Evolutionary conservation across 2,113 vertebrate species (phyloP).

Genomic region (Thalassarche chlororhynchos): DNA sequence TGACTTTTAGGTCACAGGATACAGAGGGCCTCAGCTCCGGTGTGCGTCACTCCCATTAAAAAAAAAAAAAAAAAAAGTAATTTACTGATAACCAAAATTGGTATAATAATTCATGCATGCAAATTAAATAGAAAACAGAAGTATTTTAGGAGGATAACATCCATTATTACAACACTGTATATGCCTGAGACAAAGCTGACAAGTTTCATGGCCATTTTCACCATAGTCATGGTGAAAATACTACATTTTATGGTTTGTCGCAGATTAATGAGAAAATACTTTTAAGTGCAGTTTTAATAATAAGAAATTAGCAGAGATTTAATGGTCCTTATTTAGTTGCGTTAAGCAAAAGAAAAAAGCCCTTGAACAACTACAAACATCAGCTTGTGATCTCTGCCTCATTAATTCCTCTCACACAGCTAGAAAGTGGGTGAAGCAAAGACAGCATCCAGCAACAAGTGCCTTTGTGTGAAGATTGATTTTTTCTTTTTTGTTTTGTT

Average conservation of each 20-base stretch:
- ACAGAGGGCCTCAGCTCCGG: not conserved
- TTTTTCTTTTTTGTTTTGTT: not conserved
- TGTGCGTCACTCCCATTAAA: not conserved
- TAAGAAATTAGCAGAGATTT: slow-evolving; percentile 48
- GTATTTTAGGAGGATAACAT: not conserved
- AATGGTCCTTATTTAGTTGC: not conserved
- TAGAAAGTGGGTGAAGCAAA: slow-evolving; percentile 32
- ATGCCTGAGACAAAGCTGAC: not conserved
- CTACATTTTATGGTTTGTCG: slow-evolving; percentile 34
- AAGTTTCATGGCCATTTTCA: slow-evolving; percentile 19
- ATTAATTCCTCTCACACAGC: slow-evolving; percentile 60
- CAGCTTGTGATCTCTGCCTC: slow-evolving; percentile 35
- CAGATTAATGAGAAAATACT: slow-evolving; percentile 60
- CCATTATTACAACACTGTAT: not conserved
- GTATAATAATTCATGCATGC: not conserved
- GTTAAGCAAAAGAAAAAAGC: slow-evolving; percentile 6
- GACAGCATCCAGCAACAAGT: slow-evolving; percentile 1
- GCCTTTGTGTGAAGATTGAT: not conserved
- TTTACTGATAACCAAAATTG: not conserved
- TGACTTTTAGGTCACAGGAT: slow-evolving; percentile 13
- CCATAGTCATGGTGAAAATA: slow-evolving; percentile 24
- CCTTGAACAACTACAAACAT: slow-evolving; percentile 49
- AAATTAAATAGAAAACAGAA: not conserved
- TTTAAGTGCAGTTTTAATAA: slow-evolving; percentile 35
- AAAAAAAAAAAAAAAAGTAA: not conserved